These are phyloP conservation scores for Nomada lathburiana DNA, from an alignment of 2,888 invertebrate genomes.

Conservation along the genomic window DNA sequence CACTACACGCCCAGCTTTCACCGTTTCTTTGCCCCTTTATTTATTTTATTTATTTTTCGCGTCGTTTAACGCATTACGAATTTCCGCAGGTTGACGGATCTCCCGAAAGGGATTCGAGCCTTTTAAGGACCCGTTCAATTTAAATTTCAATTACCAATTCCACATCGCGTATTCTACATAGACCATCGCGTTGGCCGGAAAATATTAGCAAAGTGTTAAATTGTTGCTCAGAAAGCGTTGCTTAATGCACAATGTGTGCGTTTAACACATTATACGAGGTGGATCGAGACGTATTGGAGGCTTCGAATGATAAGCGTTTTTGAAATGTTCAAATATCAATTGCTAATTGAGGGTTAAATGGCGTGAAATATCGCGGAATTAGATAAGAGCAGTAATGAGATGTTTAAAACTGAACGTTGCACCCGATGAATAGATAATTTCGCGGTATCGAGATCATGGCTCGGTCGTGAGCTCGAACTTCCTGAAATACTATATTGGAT, in stretches of 20 bases:
- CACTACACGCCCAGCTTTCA: slow-evolving; percentile 7
- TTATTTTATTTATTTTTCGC: neutral
- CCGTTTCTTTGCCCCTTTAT: slow-evolving; percentile 18
- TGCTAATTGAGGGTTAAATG: slow-evolving; percentile 12
- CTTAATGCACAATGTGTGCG: neutral
- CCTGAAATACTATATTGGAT: neutral
- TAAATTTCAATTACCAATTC: no score
- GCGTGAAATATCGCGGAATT: slow-evolving; percentile 3
- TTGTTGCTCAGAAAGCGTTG: neutral
- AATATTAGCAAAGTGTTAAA: no score
- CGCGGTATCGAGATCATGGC: slow-evolving; percentile 1
- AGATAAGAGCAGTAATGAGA: neutral
- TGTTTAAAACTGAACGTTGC: slow-evolving; percentile 18
- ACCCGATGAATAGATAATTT: slow-evolving; percentile 30
- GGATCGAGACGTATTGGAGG: no score
- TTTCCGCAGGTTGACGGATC: neutral
- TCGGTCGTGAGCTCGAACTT: neutral
- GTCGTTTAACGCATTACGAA: neutral
- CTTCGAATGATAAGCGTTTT: no score
- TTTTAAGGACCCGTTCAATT: neutral
- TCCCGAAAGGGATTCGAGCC: neutral
- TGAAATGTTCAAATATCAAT: no score
- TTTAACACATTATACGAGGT: no score
- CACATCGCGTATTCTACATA: no score
- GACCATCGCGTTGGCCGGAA: no score